Evolutionary conservation across 2,113 vertebrate species (phyloP), one percentile per base, ranked within the genome.

Genomic region (Cryptotis parvus): DNA sequence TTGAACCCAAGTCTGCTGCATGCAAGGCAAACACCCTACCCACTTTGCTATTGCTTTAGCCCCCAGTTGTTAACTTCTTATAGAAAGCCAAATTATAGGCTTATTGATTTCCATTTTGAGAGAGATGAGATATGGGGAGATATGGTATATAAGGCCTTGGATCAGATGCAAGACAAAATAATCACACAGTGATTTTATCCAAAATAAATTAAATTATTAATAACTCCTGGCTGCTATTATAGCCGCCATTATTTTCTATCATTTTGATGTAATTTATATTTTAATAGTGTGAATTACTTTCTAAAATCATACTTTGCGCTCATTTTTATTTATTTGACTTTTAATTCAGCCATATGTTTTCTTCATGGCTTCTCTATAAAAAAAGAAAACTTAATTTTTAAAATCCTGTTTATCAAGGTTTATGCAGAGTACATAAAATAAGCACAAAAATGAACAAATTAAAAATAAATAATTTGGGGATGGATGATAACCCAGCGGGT

Each of bases 181-280:
- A 78, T 29, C 73, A 29, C 72, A 45, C n/a, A 93, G 52, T 58
- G 4, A 68, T 66, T 84, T 29, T 43, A 7, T 4, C 12, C 27
- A 14, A 91, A 89, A 75, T 58, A 69, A 92, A 76, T 26, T 83
- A 70, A 69, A 20, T 31, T 66, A 35, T 75, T 68, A 80, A 39
- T 65, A 90, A 31, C 39, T 75, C 84, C 72, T 84, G 84, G 39
- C 31, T 78, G 24, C 72, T 90, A 55, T 22, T 69, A 84, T 73
- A 6, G 73, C 39, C 6, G 31, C 68, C 31, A 61, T 88, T 76
- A 75, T 86, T 92, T 89, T 90, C 20, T 95, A 49, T 55, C 10
- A 79, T 78, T 82, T 49, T 65, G 22, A 82, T 6, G 0, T 6
- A 76, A 15, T 43, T 58, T 73, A 81, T 74, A 52, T 80, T 77